A percentile compares a stretch with the other conserved stretches of the same genome.
Conservation (phyloP, 1,140 invertebrate genomes). For the Pristionchus pacificus region DNA sequence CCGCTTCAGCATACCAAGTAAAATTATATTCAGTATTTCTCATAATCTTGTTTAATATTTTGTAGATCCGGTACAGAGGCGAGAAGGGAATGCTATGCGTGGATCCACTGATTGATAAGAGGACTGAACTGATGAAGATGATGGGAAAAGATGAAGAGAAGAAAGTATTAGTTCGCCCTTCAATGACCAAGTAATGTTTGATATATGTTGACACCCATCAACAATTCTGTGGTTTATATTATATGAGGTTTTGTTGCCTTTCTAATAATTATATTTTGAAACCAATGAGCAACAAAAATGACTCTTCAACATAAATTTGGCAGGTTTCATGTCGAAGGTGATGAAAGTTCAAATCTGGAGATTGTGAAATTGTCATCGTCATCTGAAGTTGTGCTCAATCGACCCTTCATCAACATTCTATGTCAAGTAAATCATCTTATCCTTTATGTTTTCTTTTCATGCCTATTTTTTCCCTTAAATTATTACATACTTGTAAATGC, state of each 20-base stretch:
- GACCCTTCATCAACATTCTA: not conserved
- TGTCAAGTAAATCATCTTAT: not conserved
- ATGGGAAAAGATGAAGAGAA: not conserved
- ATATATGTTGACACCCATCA: not conserved
- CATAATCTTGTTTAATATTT: not conserved
- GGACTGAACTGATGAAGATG: not conserved
- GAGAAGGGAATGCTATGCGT: not conserved
- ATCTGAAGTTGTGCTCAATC: not conserved
- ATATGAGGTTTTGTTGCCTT: too few relatives aligned
- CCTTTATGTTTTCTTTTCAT: too few relatives aligned
- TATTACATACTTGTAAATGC: too few relatives aligned
- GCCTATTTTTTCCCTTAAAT: too few relatives aligned
- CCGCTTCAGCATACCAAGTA: not conserved
- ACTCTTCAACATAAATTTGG: too few relatives aligned
- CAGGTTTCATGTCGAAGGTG: not conserved
- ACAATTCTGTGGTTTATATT: too few relatives aligned
- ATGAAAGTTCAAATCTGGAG: not conserved
- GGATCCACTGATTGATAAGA: not conserved
- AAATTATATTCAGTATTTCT: too few relatives aligned
- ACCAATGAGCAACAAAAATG: too few relatives aligned
- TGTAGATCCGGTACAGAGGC: not conserved
- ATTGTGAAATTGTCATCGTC: not conserved
- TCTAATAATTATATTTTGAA: too few relatives aligned
- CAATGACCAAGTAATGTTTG: not conserved
- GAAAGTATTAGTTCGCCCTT: not conserved